Evolutionary conservation across 2,888 invertebrate species (phyloP), one percentile per base, ranked within the genome.

Genomic region (Drosophila siamana): DNA sequence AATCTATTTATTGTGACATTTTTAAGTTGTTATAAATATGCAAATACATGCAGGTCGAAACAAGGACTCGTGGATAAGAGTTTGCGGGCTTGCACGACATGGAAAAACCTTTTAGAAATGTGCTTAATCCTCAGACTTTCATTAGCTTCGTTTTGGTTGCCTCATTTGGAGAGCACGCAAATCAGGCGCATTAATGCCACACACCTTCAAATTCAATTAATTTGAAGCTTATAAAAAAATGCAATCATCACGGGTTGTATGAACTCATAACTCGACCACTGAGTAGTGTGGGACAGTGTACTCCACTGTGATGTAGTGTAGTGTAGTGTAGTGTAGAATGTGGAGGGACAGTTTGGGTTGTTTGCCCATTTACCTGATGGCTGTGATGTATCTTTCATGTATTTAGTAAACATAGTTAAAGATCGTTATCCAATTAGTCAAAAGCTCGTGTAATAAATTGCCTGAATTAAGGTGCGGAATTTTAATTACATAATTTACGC

Each of bases 401-500:
- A 86, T 81, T 81, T 86, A 86, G 81, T 80, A 67, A 77, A 67
- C 86, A 82, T 79, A 86, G 83, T 74, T 82, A 88, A 82, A 83
- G 83, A 83, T 85, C 85, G 89, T 85, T 88, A 85, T 88, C 85
- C 85, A 85, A 85, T 85, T 85, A 85, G 89, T 85, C 84, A 84
- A 84, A 86, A 84, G 89, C 87, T 80, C 74, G 71, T 88, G 81
- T 89, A 89, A 90, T 89, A 89, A 91, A 91, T 88, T 85, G 90
- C 78, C 82, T 60, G 84, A 90, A 90, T 90, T 89, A 90, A 90
- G 89, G 91, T 87, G 91, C 87, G 91, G 89, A 91, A 91, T 90
- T 91, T 91, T 90, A 91, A 91, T 90, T 91, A 91, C 88, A 91
- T 90, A 89, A 90, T 91, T 86, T 90, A 88, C 88, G 83, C 86